phyloP scores from a whole-genome alignment of 1,140 invertebrate species.

The Drosophila prosaltans region DNA sequence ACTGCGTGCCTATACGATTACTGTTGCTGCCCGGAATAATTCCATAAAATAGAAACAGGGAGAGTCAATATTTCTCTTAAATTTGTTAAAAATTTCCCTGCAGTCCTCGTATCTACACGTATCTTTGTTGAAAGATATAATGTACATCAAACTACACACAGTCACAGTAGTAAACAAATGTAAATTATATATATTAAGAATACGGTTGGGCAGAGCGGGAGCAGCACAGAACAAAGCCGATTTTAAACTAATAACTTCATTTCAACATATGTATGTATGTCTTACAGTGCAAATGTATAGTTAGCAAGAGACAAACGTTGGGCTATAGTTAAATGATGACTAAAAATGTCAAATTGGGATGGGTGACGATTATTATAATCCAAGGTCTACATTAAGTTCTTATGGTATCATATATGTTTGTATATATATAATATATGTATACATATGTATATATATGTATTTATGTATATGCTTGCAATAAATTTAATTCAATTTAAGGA shows the following conservation, averaged over 20 bases:
- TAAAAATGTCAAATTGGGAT: neutral
- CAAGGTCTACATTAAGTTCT: neutral
- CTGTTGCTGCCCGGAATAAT: neutral
- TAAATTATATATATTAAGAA: too few species aligned
- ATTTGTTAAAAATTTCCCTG: neutral
- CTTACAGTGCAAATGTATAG: too few species aligned
- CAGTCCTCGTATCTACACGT: neutral
- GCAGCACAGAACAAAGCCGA: too few species aligned
- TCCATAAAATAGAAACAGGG: neutral
- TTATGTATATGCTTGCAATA: slow-evolving; percentile 35
- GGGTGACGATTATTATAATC: neutral
- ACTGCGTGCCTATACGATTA: neutral
- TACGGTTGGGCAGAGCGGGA: too few species aligned
- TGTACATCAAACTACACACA: neutral
- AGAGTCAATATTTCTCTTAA: neutral
- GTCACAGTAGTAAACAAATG: neutral
- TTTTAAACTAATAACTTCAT: too few species aligned
- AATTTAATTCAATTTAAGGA: slow-evolving; percentile 86
- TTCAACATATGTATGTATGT: too few species aligned
- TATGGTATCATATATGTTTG: neutral
- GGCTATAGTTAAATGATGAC: neutral
- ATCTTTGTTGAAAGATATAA: neutral
- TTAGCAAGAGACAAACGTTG: neutral
- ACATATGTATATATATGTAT: too few species aligned
- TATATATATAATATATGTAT: neutral